Evolutionary conservation across 2,797 vertebrate genomes (phyloP), one percentile per base, ranked within the genome.

Genomic region (Ceryle rudis): DNA sequence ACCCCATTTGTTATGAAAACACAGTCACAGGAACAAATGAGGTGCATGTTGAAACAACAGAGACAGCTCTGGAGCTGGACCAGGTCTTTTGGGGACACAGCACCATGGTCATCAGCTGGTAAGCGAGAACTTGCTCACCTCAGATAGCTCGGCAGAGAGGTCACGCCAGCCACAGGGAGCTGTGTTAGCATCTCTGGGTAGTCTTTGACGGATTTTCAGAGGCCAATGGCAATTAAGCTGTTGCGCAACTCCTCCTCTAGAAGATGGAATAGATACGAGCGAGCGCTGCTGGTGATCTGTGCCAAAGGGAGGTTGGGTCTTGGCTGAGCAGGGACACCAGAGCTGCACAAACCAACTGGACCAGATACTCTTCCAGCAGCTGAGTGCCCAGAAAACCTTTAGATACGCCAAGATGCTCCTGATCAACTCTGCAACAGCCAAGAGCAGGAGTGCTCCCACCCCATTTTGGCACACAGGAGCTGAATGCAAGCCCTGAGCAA

Each of bases 81-180:
- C 0, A 0, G 74, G 66, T 79, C 83, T 19, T 69, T 20, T 0
- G 0, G 74, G 81, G 78, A 61, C 80, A 42, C 0, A 0, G 71
- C 57, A 46, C 51, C 0, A 0, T 5, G 61, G 74, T 66, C 57
- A 1, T 26, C 61, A 54, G 65, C 33, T 0, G 2, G 26, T 29
- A 25, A 58, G 39, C 3, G 11, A 92, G 66, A 41, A 15, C 51
- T n/a, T 2, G 1, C 67, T 95, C 67, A 70, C 70, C 64, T 60
- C 73, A 54, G 67, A 72, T 5, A 52, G 77, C 90, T 49, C 60
- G 14, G 3, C 6, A 0, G 33, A 82, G 28, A 70, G 79, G 44
- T 85, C 71, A 70, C 29, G 3, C 7, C 8, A 58, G 67, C 72
- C 60, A 23, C 2, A 55, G 28, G n/a, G 51, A 91, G 75, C 54